Conservation (phyloP, 2,888 invertebrate genomes). For the Mylabris sibirica region DNA sequence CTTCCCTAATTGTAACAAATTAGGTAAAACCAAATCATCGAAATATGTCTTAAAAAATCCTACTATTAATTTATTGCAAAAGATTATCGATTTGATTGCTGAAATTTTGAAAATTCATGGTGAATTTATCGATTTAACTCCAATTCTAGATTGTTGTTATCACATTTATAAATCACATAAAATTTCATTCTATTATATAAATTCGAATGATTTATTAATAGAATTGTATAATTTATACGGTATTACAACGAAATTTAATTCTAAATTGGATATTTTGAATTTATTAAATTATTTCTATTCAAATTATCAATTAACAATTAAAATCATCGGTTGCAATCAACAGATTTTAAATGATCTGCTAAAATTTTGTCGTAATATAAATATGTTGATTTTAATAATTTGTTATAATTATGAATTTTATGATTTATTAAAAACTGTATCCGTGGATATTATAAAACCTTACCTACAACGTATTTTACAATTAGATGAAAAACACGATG, state of each 20-base stretch:
- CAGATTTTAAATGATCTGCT: conserved; percentile 28
- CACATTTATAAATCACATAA: conserved; percentile 36
- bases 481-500: conserved; percentile 28
- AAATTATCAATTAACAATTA: conserved; percentile 21
- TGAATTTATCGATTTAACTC: conserved; percentile 25
- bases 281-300: conserved; percentile 34
- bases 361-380: conserved; percentile 10
- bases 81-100: conserved; percentile 37
- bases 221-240: conserved; percentile 37
- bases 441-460: conserved; percentile 23
- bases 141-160: conserved; percentile 35
- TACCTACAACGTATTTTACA: conserved; percentile 35
- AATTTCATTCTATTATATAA: conserved; percentile 27
- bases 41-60: background rate
- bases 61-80: conserved; percentile 26
- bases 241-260: conserved; percentile 29
- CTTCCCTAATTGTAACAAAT: conserved; percentile 18
- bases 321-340: conserved; percentile 22
- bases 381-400: background rate
- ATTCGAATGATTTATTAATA: conserved; percentile 36
- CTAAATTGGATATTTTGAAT: conserved; percentile 25
- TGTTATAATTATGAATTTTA: conserved; percentile 7
- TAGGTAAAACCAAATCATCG: conserved; percentile 17
- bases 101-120: conserved; percentile 31
- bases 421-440: conserved; percentile 22